Evolutionary conservation across 2,113 vertebrate species (phyloP), one percentile per base, ranked within the genome.

Genomic region (Probosciger aterrimus): DNA sequence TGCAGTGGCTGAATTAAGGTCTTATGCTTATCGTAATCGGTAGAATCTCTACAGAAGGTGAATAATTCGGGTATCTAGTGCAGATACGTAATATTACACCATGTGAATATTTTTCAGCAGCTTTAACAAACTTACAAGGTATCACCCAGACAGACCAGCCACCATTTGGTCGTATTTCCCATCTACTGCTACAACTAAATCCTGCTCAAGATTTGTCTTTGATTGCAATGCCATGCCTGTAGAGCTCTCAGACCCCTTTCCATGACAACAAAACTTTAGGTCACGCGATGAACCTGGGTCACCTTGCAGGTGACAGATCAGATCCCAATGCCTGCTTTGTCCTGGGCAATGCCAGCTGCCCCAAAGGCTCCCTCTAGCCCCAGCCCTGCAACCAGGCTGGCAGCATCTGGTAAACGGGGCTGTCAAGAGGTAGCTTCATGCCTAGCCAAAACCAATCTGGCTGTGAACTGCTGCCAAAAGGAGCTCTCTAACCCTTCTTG

Each of bases 251-350:
- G 55, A 52, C 18, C 43, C 25, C 35, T 41, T 10, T 3, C 22
- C 18, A 22, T 33, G 24, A 33, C 37, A 17, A 43, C 2, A 17
- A 68, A 33, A 24, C 24, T 24, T 22, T 35, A 13, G 35, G 39
- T 39, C 31, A 27, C 39, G 27, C 0, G 0, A 22, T 7, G 33
- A 49, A 18, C 0, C 0, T 17, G 13, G n/a, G 22, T 18, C 17
- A 52, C n/a, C 23, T 7, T 37, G 25, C 41, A 68, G 33, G 14
- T 25, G 47, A 43, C 15, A 2, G 28, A 70, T 27, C 10, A 52
- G n/a, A 59, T 59, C 33, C 33, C 13, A 43, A 1, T 0, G 5
- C 5, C 14, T 3, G 0, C 7, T 50, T 4, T 39, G 39, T 9
- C 11, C 1, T 1, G 3, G 9, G 14, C n/a, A n/a, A n/a, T n/a